Conservation (phyloP, 2,797 vertebrate genomes). For the Brotula barbata region DNA sequence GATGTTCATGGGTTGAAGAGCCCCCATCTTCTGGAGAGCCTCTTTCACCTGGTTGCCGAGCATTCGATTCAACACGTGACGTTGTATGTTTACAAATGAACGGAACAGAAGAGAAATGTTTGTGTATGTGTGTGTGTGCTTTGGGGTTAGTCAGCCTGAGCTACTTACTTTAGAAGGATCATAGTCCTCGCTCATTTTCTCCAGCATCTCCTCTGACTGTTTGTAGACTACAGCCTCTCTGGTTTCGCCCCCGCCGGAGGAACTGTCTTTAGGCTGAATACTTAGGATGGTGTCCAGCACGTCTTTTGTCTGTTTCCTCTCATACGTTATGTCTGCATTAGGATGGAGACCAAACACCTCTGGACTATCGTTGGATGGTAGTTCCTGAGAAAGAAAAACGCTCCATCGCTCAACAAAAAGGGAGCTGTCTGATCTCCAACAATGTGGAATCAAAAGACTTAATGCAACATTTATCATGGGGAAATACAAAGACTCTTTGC, state of each 20-base stretch:
- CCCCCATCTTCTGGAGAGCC: constrained; percentile 88
- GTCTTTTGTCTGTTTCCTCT: constrained; percentile 92
- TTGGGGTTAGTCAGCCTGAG: not conserved
- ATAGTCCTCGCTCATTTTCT: constrained; percentile 91
- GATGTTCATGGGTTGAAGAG: constrained; percentile 94
- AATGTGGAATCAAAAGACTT: no score
- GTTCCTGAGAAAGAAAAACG: constrained; percentile 68
- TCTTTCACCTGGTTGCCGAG: constrained; percentile 85
- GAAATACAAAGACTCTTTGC: no score
- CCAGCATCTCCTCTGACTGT: constrained; percentile 91
- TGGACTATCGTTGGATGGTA: constrained; percentile 90
- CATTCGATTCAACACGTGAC: no score
- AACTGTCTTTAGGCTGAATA: constrained; percentile 95
- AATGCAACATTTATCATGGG: no score
- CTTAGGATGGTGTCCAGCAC: constrained; percentile 89
- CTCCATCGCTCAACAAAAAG: no score
- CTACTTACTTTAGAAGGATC: constrained; percentile 85
- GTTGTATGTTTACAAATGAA: no score
- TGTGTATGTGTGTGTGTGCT: no score
- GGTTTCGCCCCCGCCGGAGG: constrained; percentile 86
- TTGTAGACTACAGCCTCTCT: constrained; percentile 86
- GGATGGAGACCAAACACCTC: constrained; percentile 96
- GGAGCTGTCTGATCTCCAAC: no score
- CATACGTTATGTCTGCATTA: constrained; percentile 94
- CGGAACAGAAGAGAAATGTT: no score